Conservation (phyloP, 1,140 invertebrate genomes). For the Diuraphis noxia region DNA sequence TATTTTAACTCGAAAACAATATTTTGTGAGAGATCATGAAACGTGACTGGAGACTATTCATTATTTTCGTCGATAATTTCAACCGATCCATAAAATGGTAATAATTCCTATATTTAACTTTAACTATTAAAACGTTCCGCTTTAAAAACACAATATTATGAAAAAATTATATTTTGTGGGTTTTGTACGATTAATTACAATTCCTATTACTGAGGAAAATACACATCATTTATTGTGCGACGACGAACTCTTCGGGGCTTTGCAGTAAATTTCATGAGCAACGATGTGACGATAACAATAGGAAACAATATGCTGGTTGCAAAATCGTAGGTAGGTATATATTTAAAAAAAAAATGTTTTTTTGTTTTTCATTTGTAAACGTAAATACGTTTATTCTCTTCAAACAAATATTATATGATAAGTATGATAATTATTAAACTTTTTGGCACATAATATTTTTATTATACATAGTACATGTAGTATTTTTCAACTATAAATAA, state of each 20-base stretch:
- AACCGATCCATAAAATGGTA: neutral
- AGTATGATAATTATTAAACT: slow-evolving; percentile 38
- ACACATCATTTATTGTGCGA: neutral
- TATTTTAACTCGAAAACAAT: neutral
- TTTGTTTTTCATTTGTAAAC: slow-evolving; percentile 22
- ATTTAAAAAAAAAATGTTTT: neutral
- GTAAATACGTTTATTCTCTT: slow-evolving; percentile 36
- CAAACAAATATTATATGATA: slow-evolving; percentile 49
- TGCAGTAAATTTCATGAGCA: neutral
- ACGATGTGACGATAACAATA: neutral
- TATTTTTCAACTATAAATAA: slow-evolving; percentile 32
- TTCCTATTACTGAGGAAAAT: neutral
- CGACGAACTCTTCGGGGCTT: neutral
- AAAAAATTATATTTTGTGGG: too few relatives aligned
- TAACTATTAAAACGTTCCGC: too few relatives aligned
- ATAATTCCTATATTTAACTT: neutral
- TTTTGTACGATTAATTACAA: neutral
- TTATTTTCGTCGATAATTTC: neutral
- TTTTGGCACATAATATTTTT: slow-evolving; percentile 48
- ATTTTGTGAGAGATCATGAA: neutral
- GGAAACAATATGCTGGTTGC: neutral
- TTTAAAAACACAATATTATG: too few relatives aligned
- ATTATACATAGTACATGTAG: slow-evolving; percentile 8
- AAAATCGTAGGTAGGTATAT: too few relatives aligned
- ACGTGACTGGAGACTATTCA: neutral